Base-by-base conservation (phyloP, 2,113 vertebrate genomes). In the Lipophrys pholis region DNA sequence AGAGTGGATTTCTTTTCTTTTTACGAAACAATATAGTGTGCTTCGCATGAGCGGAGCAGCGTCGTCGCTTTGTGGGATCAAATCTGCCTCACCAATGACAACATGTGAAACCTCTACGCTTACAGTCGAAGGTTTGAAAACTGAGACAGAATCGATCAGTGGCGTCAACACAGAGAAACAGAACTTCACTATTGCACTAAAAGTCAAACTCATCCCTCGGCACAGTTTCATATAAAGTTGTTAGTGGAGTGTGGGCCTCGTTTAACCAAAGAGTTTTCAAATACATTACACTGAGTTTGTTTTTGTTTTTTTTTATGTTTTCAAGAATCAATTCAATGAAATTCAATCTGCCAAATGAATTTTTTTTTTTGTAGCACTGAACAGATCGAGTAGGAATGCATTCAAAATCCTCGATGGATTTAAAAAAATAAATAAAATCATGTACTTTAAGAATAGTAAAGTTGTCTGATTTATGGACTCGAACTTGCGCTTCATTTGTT, bases 171-270 rank as follows among this genome's bases (percentile, higher is more conserved):
- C 21, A 30, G 21, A 30, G 4, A 76, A 68, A 76, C 21, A 65
- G 16, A 59, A 65, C 30, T 56, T 85, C 54, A 68, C 64, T 82
- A 87, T 87, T 84, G 84, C 84, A 89, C 80, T 78, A 73, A 61
- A 73, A 63, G 17, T 52, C 38, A 54, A 78, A 78, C 43, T 64
- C 21, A 17, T 66, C 40, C 69, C 79, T 80, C 64, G 58, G 65
- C 36, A 74, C 16, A 11, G 17, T 43, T 51, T 53, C 14, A 41
- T 7, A 15, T 40, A 7, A 45, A 52, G 11, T 42, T 0, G 5
- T 11, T 7, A 57, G 48, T 6, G 45, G 45, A 21, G 56, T 6
- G 11, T 51, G 21, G 12, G 51, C 41, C 53, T 30, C 30, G 11
- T 11, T 49, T 49, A 40, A 2, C 5, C n/a, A 11, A 16, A 14